These are phyloP conservation scores for Sphinx pinastri DNA, from an alignment of 2,888 invertebrate genomes.

Conservation along the genomic window DNA sequence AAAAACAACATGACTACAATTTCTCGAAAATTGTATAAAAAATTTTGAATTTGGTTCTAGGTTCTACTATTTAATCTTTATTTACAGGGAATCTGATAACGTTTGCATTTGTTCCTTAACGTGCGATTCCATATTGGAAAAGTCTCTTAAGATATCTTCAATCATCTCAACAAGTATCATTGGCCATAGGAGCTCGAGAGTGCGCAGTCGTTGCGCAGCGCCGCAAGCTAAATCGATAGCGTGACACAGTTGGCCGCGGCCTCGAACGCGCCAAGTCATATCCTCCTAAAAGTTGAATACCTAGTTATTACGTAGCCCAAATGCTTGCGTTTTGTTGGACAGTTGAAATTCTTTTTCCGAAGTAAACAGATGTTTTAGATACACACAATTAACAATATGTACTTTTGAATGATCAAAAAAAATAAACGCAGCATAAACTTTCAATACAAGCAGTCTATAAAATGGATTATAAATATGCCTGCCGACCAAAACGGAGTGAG, in stretches of 20 bases:
- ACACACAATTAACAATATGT: no score
- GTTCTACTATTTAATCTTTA: background rate
- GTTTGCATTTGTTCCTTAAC: conserved; percentile 87
- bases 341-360: no score
- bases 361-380: background rate
- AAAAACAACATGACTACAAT: background rate
- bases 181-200: conserved; percentile 91
- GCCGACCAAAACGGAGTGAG: background rate
- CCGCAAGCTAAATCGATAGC: conserved; percentile 90
- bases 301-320: background rate
- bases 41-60: background rate
- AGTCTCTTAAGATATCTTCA: conserved; percentile 90
- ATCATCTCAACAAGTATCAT: conserved; percentile 90
- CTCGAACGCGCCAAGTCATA: conserved; percentile 88
- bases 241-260: conserved; percentile 87
- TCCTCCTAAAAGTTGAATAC: conserved; percentile 85
- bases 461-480: background rate
- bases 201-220: conserved; percentile 89
- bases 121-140: conserved; percentile 91
- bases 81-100: conserved; percentile 71
- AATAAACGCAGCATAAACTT: no score
- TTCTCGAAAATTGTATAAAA: background rate
- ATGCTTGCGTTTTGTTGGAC: no score
- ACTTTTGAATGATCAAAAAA: no score
- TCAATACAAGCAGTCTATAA: no score